phyloP scores from a whole-genome alignment of 2,797 vertebrate genomes.

The Pogonophryne albipinna region DNA sequence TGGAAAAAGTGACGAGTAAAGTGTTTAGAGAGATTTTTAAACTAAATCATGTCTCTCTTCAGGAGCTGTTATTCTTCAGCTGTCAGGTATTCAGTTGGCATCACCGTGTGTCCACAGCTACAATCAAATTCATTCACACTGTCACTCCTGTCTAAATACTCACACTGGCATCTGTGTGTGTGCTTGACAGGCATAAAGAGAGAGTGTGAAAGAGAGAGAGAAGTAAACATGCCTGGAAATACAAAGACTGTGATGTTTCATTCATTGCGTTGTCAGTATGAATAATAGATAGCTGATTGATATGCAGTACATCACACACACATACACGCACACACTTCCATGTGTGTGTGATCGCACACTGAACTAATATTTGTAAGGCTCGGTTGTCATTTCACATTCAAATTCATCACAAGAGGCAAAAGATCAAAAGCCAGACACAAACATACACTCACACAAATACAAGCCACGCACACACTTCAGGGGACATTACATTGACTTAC shows the following conservation, averaged over 20 bases:
- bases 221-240: conserved; percentile 76
- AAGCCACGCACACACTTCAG: no score
- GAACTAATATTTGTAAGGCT: conserved; percentile 73
- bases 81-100: conserved; percentile 63
- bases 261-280: conserved; percentile 78
- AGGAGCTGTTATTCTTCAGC: conserved; percentile 43
- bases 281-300: conserved; percentile 81
- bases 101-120: conserved; percentile 58
- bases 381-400: conserved; percentile 69
- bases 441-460: no score
- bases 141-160: conserved; percentile 57
- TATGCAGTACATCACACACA: conserved; percentile 69
- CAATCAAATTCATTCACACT: conserved; percentile 58
- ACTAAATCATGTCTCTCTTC: conserved; percentile 13
- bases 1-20: background rate
- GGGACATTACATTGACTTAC: no score
- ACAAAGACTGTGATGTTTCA: conserved; percentile 81
- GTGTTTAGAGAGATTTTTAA: conserved; percentile 7
- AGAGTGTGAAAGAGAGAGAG: conserved; percentile 15
- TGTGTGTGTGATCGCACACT: conserved; percentile 47
- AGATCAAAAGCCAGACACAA: background rate
- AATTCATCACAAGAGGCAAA: conserved; percentile 55
- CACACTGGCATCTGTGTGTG: conserved; percentile 39
- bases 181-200: background rate
- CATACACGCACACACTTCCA: conserved; percentile 27